A percentile compares a stretch with the other conserved stretches of the same genome.
Evolutionary conservation across 2,797 vertebrate genomes (phyloP).

Genomic region (Thunnus albacares): DNA sequence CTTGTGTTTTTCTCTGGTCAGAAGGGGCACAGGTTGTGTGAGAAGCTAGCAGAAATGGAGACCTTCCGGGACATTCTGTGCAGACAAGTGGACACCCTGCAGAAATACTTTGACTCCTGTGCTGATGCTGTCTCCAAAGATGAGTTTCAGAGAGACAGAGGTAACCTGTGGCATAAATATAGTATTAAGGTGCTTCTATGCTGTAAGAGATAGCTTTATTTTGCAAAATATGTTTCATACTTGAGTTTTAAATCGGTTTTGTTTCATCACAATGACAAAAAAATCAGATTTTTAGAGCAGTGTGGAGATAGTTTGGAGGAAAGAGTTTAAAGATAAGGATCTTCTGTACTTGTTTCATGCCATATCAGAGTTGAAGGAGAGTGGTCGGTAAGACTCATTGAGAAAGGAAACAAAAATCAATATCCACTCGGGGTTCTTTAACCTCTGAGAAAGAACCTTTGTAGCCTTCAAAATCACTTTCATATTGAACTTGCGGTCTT

Average conservation of each 20-base stretch:
- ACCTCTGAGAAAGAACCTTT: constrained; percentile 27
- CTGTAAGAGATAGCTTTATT: background rate
- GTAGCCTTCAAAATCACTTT: constrained; percentile 13
- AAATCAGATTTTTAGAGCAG: background rate
- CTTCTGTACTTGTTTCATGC: constrained; percentile 12
- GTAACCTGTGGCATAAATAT: constrained; percentile 75
- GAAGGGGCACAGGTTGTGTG: constrained; percentile 96
- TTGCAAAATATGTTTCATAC: background rate
- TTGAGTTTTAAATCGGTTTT: background rate
- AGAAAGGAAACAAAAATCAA: constrained; percentile 48
- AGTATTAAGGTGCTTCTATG: background rate
- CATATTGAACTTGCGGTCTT: constrained; percentile 24
- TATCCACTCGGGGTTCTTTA: constrained; percentile 44
- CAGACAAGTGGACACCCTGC: constrained; percentile 97
- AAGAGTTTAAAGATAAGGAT: constrained; percentile 3
- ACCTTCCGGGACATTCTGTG: constrained; percentile 98
- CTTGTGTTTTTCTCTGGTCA: constrained; percentile 70
- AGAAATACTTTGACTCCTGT: constrained; percentile 96
- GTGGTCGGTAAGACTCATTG: constrained; percentile 11
- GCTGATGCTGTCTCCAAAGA: constrained; percentile 94
- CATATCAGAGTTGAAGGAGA: constrained; percentile 2
- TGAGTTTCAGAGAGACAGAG: constrained; percentile 95
- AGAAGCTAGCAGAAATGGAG: constrained; percentile 99
- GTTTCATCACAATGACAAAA: background rate
- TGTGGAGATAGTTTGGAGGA: background rate